These are phyloP conservation scores for Sycophila sp. DNA, from an alignment of 1,140 invertebrate species.

Conservation along the genomic window DNA sequence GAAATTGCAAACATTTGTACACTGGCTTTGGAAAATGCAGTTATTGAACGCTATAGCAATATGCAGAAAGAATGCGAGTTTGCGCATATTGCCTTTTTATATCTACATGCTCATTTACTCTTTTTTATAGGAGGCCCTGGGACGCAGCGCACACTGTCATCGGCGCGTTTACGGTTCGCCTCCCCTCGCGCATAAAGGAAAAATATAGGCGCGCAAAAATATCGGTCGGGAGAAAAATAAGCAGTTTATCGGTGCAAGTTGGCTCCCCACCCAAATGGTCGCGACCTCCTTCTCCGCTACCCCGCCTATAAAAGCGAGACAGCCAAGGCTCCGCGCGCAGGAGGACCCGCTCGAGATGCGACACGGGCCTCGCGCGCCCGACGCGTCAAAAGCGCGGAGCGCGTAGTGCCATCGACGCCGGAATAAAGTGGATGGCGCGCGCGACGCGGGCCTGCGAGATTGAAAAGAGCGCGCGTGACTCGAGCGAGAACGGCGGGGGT, in stretches of 20 bases:
- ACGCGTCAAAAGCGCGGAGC: neutral
- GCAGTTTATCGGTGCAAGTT: neutral
- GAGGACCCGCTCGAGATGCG: neutral
- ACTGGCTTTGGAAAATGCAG: no score
- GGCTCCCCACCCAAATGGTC: neutral
- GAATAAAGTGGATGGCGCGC: neutral
- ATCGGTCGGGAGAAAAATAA: constrained; percentile 4
- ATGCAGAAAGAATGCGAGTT: neutral
- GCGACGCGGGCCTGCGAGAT: neutral
- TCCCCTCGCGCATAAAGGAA: no score
- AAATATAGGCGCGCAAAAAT: no score
- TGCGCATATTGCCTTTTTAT: no score
- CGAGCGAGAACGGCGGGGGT: neutral
- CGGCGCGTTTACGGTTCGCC: no score
- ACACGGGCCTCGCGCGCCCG: neutral
- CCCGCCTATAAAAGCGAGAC: neutral
- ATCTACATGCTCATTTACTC: no score
- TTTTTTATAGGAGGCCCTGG: no score
- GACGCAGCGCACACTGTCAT: no score
- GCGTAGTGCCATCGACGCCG: neutral
- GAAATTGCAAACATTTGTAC: no score
- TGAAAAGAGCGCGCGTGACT: constrained; percentile 13
- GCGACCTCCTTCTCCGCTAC: constrained; percentile 21
- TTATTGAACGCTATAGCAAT: no score
- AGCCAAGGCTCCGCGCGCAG: neutral